Evolutionary conservation across 2,113 vertebrate genomes (phyloP).

Genomic region (Gallinago undulata): DNA sequence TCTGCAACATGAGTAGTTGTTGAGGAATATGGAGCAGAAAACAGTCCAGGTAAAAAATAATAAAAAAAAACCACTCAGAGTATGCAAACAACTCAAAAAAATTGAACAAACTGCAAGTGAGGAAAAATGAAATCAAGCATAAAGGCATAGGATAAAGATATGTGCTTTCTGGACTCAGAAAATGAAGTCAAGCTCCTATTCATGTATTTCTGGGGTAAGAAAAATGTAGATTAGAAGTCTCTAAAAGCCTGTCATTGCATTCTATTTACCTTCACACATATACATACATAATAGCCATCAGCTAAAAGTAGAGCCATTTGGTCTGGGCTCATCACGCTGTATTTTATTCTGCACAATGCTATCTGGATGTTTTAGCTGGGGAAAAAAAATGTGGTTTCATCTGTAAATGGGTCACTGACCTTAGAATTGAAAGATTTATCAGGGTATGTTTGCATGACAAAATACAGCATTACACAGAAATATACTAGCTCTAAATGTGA

Average conservation of each 20-base stretch:
- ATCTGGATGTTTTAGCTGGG: background rate
- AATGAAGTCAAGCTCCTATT: conserved; percentile 3
- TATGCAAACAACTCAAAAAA: background rate
- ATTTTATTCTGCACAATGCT: conserved; percentile 15
- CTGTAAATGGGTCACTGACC: conserved; percentile 31
- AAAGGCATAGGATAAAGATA: background rate
- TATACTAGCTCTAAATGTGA: conserved; percentile 11
- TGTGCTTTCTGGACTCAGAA: background rate
- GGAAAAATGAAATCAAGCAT: background rate
- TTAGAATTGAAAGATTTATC: conserved; percentile 43
- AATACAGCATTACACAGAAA: conserved; percentile 32
- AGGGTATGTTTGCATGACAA: conserved; percentile 47
- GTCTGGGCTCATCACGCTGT: background rate
- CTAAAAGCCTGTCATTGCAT: conserved; percentile 26
- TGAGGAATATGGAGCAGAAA: background rate
- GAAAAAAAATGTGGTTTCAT: background rate
- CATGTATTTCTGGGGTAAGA: background rate
- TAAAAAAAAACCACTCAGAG: background rate
- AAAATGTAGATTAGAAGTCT: conserved; percentile 20
- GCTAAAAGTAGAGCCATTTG: background rate
- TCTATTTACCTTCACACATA: background rate
- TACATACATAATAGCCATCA: background rate
- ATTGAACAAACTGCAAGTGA: background rate
- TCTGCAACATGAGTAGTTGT: background rate
- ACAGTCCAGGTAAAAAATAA: background rate